Percentiles rank a stretch among this genome's conserved stretches.
These are phyloP conservation scores for Poeciliopsis retropinna DNA, from an alignment of 2,113 vertebrate genomes.

Conservation along the genomic window DNA sequence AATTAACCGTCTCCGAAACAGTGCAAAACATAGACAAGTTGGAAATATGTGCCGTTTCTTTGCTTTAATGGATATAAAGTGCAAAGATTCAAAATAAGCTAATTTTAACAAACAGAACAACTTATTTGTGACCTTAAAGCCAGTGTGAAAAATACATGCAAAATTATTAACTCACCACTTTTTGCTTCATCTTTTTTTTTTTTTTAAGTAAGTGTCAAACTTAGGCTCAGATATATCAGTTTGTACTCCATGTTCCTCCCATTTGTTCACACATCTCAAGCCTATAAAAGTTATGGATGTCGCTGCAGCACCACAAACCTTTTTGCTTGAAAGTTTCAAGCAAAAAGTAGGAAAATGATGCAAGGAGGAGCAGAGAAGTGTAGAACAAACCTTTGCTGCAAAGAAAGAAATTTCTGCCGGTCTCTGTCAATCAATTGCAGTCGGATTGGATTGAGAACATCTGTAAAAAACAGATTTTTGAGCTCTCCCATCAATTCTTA, in stretches of 20 bases:
- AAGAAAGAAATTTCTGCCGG: not conserved
- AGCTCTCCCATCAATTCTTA: too few species aligned
- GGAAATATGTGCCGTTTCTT: slow-evolving; percentile 54
- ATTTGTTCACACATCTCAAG: too few species aligned
- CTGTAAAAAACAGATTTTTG: too few species aligned
- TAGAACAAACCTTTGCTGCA: not conserved
- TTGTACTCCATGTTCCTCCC: not conserved
- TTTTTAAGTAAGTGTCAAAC: slow-evolving; percentile 52
- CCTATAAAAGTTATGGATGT: too few species aligned
- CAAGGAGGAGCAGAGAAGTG: too few species aligned
- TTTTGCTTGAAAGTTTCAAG: not conserved
- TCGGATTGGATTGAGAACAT: too few species aligned
- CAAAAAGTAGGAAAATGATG: not conserved
- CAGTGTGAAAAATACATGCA: not conserved
- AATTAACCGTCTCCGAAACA: slow-evolving; percentile 69
- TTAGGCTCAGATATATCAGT: not conserved
- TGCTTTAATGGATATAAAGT: slow-evolving; percentile 38
- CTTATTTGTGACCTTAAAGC: slow-evolving; percentile 10
- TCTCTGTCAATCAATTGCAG: not conserved
- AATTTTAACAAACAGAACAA: slow-evolving; percentile 49
- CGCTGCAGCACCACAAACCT: not conserved
- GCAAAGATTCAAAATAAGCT: slow-evolving; percentile 31
- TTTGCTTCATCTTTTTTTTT: slow-evolving; percentile 18
- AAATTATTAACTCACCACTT: slow-evolving; percentile 27
- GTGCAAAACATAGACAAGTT: slow-evolving; percentile 29